Conservation (phyloP, 2,888 invertebrate genomes). For the Pseudococcus jackbeardsleyi region DNA sequence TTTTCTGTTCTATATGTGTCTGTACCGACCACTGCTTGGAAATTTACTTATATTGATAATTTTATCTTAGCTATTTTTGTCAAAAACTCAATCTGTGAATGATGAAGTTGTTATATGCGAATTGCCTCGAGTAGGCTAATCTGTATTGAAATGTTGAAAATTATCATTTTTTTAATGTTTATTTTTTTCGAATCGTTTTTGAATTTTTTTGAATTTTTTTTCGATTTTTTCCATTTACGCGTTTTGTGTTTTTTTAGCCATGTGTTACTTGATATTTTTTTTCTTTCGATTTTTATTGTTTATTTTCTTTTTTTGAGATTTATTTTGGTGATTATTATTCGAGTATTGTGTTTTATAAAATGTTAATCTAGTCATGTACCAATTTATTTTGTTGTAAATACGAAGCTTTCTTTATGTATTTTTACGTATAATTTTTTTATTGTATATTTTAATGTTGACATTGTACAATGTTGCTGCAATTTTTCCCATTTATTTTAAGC, state of each 20-base stretch:
- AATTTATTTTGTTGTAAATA: constrained; percentile 58
- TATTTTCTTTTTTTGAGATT: background rate
- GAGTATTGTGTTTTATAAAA: constrained; percentile 19
- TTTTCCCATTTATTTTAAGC: constrained; percentile 21
- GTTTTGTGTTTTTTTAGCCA: background rate
- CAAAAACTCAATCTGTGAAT: background rate
- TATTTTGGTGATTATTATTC: constrained; percentile 3
- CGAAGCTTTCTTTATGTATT: constrained; percentile 55
- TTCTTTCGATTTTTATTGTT: background rate
- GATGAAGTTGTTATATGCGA: background rate
- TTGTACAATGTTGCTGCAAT: constrained; percentile 57
- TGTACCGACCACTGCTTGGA: background rate
- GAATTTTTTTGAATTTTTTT: background rate
- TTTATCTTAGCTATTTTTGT: background rate
- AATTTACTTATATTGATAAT: background rate
- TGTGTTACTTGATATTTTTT: constrained; percentile 14
- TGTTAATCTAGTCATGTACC: constrained; percentile 52
- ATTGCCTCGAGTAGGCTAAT: background rate
- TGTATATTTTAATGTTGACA: constrained; percentile 52
- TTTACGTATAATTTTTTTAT: constrained; percentile 41
- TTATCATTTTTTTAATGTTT: background rate
- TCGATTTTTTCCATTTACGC: background rate
- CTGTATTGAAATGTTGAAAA: background rate
- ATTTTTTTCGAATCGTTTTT: background rate
- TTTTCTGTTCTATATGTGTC: background rate